Conservation (phyloP, 1,140 invertebrate species). For the Battus philenor region DNA sequence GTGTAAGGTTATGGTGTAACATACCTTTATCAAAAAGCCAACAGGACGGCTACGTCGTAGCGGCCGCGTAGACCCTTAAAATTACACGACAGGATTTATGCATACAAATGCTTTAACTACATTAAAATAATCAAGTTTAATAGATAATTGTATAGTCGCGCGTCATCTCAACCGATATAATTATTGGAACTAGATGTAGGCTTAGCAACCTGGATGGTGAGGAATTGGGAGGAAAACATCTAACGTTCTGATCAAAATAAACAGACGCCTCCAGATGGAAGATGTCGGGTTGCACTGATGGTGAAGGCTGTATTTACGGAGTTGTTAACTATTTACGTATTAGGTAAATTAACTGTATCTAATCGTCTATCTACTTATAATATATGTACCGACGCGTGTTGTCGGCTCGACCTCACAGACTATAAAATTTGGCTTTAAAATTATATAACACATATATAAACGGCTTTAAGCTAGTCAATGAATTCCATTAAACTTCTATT, state of each 20-base stretch:
- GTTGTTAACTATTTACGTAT: slow-evolving; percentile 70
- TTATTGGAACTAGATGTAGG: slow-evolving; percentile 34
- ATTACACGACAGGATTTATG: slow-evolving; percentile 17
- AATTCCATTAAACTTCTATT: slow-evolving; percentile 60
- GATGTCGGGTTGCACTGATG: slow-evolving; percentile 28
- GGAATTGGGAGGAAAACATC: slow-evolving; percentile 19
- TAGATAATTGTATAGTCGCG: slow-evolving; percentile 56
- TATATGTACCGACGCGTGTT: slow-evolving; percentile 49
- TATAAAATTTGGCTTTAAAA: slow-evolving; percentile 73
- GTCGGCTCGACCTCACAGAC: slow-evolving; percentile 71
- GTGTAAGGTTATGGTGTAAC: slow-evolving; percentile 38
- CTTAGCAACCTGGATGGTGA: slow-evolving; percentile 22
- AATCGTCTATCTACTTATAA: slow-evolving; percentile 64
- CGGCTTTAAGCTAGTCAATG: slow-evolving; percentile 71
- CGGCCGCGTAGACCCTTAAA: slow-evolving; percentile 22
- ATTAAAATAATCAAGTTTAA: slow-evolving; percentile 68
- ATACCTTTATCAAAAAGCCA: slow-evolving; percentile 54
- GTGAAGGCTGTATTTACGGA: slow-evolving; percentile 55
- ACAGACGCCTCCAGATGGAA: background rate
- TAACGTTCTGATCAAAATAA: background rate
- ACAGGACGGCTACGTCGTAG: slow-evolving; percentile 62
- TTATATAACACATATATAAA: slow-evolving; percentile 68
- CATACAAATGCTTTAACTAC: slow-evolving; percentile 71
- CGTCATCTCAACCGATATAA: slow-evolving; percentile 37
- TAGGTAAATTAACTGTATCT: slow-evolving; percentile 64